Percentiles rank a stretch among this genome's conserved stretches.
phyloP scores from a whole-genome alignment of 2,113 vertebrate species.

The Cochlearius cochlearius region DNA sequence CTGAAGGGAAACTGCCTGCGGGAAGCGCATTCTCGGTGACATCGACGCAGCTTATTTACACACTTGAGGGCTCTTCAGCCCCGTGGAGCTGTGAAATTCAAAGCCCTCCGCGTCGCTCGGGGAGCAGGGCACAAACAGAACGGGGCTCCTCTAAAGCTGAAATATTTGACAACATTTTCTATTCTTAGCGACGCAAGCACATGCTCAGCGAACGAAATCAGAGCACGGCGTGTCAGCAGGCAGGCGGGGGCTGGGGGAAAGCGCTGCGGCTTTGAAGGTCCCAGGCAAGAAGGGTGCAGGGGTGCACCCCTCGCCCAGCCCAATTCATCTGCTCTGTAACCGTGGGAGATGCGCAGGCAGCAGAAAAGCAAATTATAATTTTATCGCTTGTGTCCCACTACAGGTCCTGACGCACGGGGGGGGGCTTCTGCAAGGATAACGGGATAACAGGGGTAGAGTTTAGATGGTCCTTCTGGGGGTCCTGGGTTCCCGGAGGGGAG shows the following conservation, averaged over 20 bases:
- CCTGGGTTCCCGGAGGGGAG: fast-evolving
- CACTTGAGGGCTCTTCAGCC: constrained; percentile 35
- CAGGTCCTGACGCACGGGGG: fast-evolving
- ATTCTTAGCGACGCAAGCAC: not conserved
- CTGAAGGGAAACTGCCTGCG: not conserved
- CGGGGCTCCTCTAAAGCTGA: not conserved
- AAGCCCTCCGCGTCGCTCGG: not conserved
- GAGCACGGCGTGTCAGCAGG: not conserved
- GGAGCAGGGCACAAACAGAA: not conserved
- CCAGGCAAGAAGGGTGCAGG: not conserved
- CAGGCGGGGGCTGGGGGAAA: not conserved
- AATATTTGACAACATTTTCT: not conserved
- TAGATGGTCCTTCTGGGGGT: not conserved
- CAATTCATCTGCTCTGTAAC: fast-evolving
- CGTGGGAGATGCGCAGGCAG: fast-evolving
- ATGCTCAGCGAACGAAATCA: not conserved
- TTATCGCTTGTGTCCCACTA: fast-evolving
- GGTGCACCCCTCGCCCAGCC: not conserved
- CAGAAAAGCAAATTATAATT: not conserved
- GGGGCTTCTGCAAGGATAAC: not conserved
- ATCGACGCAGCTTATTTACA: not conserved
- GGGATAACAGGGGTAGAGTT: not conserved
- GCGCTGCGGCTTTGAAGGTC: not conserved
- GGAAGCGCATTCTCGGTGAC: not conserved
- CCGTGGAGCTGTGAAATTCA: not conserved